Conservation (phyloP, 1,140 invertebrate genomes). For the Dendroctonus valens region DNA sequence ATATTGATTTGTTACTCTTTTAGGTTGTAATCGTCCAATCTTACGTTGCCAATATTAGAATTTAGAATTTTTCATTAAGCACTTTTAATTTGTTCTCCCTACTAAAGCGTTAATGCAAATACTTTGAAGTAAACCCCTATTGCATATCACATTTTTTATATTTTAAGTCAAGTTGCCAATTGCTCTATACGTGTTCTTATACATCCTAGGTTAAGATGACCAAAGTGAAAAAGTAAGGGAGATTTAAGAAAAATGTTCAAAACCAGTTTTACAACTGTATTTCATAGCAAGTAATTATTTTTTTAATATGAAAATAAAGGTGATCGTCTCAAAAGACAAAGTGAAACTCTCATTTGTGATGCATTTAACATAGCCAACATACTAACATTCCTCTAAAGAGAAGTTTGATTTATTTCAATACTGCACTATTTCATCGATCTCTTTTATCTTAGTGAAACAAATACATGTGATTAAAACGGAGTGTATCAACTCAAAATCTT, state of each 20-base stretch:
- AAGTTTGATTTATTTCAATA: too few relatives aligned
- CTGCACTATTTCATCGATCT: neutral
- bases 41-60: constrained; percentile 26
- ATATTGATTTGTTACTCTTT: constrained; percentile 22
- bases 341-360: too few relatives aligned
- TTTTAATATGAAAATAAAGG: too few relatives aligned
- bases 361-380: too few relatives aligned
- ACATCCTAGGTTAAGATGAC: constrained; percentile 5
- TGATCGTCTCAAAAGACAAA: too few relatives aligned
- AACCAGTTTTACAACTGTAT: neutral
- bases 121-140: constrained; percentile 14
- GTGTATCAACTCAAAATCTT: neutral
- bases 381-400: too few relatives aligned
- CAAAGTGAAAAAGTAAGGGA: constrained; percentile 27
- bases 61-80: constrained; percentile 10
- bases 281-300: too few relatives aligned
- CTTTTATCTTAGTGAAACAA: neutral
- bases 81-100: constrained; percentile 16
- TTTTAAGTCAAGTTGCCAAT: constrained; percentile 22
- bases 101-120: constrained; percentile 17
- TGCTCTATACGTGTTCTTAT: neutral
- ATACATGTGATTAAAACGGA: neutral
- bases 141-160: constrained; percentile 28
- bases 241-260: neutral
- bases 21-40: constrained; percentile 24